Percentiles rank a stretch among this genome's conserved stretches.
These are phyloP conservation scores for Amphimallon solstitiale DNA, from an alignment of 2,888 invertebrate genomes.

Conservation along the genomic window DNA sequence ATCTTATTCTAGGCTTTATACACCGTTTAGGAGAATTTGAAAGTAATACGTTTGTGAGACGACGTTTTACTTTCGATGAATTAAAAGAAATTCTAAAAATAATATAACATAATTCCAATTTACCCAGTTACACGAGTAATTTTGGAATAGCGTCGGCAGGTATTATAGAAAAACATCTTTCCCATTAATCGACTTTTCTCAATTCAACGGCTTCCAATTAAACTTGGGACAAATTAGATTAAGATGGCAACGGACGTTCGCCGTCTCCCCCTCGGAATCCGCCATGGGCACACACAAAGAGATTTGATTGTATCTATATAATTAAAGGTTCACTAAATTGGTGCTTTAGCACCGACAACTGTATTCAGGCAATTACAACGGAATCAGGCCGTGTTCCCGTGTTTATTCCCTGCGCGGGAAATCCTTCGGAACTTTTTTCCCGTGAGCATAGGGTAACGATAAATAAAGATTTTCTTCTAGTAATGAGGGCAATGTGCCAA, in stretches of 20 bases:
- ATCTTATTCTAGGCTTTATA: too few relatives aligned
- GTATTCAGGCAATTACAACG: background rate
- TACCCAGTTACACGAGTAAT: background rate
- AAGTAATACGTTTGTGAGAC: too few relatives aligned
- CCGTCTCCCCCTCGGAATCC: background rate
- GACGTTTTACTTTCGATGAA: too few relatives aligned
- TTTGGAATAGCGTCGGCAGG: background rate
- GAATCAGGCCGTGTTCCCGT: background rate
- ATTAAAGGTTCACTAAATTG: conserved; percentile 13
- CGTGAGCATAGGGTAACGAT: too few relatives aligned
- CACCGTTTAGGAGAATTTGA: too few relatives aligned
- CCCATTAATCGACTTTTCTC: background rate
- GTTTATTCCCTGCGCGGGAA: too few relatives aligned
- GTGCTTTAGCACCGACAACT: conserved; percentile 8
- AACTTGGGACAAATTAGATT: conserved; percentile 16
- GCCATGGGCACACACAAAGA: background rate
- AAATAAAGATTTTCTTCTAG: too few relatives aligned
- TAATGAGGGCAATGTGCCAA: too few relatives aligned
- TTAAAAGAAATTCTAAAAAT: too few relatives aligned
- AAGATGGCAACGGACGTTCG: background rate
- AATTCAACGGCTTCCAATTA: conserved; percentile 10
- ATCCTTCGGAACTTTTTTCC: too few relatives aligned
- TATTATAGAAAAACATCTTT: background rate
- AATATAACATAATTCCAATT: background rate
- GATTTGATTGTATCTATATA: conserved; percentile 15